These are phyloP conservation scores for Myopa testacea DNA, from an alignment of 2,888 invertebrate genomes.

Conservation along the genomic window DNA sequence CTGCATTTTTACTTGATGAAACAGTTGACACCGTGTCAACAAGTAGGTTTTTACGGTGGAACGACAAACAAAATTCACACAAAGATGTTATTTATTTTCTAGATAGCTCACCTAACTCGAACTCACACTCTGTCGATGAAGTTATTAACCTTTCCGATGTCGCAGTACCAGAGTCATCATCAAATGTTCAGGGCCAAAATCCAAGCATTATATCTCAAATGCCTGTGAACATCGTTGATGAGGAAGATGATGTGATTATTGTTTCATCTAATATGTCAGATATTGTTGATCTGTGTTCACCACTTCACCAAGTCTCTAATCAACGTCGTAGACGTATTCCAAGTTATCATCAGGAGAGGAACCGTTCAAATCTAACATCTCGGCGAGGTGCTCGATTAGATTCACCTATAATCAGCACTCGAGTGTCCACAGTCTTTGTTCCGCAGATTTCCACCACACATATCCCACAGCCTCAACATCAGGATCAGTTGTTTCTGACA, in stretches of 20 bases:
- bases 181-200: background rate
- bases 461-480: conserved; percentile 16
- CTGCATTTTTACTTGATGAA: background rate
- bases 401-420: background rate
- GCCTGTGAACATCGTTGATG: background rate
- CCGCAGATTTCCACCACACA: conserved; percentile 8
- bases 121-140: background rate
- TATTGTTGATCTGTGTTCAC: conserved; percentile 49
- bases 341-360: conserved; percentile 6
- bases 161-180: background rate
- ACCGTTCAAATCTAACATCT: background rate
- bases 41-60: background rate
- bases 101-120: background rate
- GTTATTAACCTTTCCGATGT: conserved; percentile 42
- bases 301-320: conserved; percentile 13
- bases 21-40: background rate
- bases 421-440: background rate
- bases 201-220: background rate
- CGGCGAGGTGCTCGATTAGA: background rate
- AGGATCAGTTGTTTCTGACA: background rate
- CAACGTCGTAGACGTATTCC: background rate
- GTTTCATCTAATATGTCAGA: conserved; percentile 42
- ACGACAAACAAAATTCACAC: background rate
- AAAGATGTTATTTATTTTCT: background rate
- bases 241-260: conserved; percentile 49